Evolutionary conservation across 2,113 vertebrate species (phyloP).

Genomic region (Hemichromis elongatus): DNA sequence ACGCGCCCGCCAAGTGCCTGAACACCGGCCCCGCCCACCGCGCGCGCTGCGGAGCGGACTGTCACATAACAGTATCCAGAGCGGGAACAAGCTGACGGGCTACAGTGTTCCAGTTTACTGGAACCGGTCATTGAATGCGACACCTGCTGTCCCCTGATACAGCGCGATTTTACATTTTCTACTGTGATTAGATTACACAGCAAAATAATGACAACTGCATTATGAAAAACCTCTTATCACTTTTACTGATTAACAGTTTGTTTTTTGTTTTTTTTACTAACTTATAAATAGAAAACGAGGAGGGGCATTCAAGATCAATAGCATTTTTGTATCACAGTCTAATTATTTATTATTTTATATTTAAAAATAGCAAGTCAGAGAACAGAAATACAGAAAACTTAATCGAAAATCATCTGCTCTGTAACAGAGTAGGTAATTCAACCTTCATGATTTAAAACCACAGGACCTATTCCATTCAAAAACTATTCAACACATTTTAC

Average conservation of each 20-base stretch:
- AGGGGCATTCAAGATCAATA: not conserved
- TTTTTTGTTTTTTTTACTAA: not conserved
- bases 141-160: not conserved
- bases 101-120: not conserved
- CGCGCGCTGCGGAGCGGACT: not conserved
- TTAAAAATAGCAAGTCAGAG: not conserved
- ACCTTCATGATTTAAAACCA: too few relatives aligned
- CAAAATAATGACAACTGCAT: not conserved
- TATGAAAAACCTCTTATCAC: not conserved
- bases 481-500: too few relatives aligned
- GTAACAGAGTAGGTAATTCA: not conserved
- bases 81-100: not conserved
- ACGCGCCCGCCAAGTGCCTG: not conserved
- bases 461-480: too few relatives aligned
- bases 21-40: conserved; percentile 14
- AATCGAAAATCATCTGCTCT: not conserved
- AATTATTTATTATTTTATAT: not conserved
- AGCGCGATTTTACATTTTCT: not conserved
- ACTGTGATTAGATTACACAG: not conserved
- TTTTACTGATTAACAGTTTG: not conserved
- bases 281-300: not conserved
- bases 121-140: not conserved
- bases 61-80: not conserved
- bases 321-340: not conserved
- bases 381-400: not conserved